phyloP scores from a whole-genome alignment of 2,113 vertebrate species.

The Orycteropus afer region DNA sequence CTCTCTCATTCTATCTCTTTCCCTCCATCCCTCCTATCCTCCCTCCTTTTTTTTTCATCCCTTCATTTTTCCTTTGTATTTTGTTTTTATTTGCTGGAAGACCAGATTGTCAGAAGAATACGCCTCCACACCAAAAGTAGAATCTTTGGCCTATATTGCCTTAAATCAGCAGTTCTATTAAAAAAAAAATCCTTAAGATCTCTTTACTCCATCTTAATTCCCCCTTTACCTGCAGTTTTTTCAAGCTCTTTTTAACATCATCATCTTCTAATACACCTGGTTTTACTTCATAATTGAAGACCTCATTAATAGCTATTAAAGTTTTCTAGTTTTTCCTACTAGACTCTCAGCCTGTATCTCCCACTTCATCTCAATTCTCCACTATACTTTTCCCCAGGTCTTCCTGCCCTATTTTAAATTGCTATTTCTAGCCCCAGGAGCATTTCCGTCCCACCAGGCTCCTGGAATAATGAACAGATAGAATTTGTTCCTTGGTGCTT shows the following conservation, averaged over 20 bases:
- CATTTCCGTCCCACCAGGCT: conserved; percentile 60
- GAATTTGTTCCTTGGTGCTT: conserved; percentile 66
- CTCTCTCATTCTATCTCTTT: no score
- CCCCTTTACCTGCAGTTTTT: neutral
- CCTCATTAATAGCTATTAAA: conserved; percentile 67
- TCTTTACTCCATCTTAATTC: neutral
- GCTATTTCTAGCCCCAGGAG: conserved; percentile 68
- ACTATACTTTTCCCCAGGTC: conserved; percentile 19
- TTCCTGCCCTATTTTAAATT: conserved; percentile 66
- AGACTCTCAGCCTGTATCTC: conserved; percentile 34
- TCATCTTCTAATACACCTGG: conserved; percentile 43
- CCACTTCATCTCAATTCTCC: conserved; percentile 48
- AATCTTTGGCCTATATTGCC: neutral
- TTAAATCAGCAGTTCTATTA: neutral
- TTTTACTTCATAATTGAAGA: conserved; percentile 52
- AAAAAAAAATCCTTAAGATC: neutral
- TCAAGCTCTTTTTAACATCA: conserved; percentile 11
- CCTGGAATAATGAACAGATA: conserved; percentile 68
- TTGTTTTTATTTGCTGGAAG: neutral
- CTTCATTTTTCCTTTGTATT: neutral
- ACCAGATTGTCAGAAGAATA: neutral
- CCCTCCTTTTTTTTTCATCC: no score
- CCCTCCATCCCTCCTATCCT: no score
- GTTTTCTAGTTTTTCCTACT: conserved; percentile 55
- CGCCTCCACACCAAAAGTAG: neutral